Conservation (phyloP, 2,797 vertebrate species). For the Triplophysa bombifrons region DNA sequence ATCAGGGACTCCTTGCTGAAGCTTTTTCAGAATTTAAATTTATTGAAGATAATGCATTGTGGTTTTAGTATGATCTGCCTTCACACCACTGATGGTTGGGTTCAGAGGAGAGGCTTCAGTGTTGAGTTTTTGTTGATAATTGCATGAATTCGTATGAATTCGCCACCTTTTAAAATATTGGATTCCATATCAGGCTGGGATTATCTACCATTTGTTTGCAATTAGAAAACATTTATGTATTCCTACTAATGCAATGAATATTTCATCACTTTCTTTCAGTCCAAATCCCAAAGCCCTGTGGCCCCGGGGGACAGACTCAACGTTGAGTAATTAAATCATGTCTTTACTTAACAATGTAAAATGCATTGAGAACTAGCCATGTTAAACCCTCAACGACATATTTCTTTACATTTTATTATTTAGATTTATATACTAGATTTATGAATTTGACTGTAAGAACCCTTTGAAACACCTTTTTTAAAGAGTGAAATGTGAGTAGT, state of each 20-base stretch:
- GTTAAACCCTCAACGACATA: neutral
- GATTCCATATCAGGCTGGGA: neutral
- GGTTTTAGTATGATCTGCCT: no score
- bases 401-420: neutral
- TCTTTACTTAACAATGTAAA: conserved; percentile 32
- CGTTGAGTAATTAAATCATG: conserved; percentile 27
- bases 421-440: neutral
- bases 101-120: no score
- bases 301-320: conserved; percentile 4
- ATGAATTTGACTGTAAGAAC: neutral
- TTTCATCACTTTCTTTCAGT: conserved; percentile 33
- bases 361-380: conserved; percentile 22
- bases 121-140: no score
- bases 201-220: neutral
- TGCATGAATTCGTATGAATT: no score
- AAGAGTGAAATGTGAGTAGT: no score
- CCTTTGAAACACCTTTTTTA: no score
- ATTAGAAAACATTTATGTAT: conserved; percentile 31
- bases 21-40: conserved; percentile 31
- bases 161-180: neutral
- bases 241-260: conserved; percentile 39
- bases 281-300: conserved; percentile 17
- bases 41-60: neutral
- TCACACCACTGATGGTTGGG: neutral
- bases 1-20: conserved; percentile 48